Conservation (phyloP, 35 echinoderm and acorn worm species). For the Eucidaris tribuloides region DNA sequence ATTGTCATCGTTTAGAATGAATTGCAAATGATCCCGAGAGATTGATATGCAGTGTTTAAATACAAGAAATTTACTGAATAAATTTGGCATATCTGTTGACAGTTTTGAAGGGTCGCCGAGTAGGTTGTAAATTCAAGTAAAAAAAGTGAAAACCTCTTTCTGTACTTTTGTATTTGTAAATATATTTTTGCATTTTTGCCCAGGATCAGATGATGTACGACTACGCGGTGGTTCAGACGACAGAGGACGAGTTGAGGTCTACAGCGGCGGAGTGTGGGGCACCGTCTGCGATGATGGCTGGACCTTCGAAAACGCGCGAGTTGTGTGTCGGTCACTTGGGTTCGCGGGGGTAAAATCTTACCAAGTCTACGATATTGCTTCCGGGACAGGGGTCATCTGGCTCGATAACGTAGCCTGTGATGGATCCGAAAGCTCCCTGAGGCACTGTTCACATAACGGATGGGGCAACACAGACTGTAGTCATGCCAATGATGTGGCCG, state of each 20-base stretch:
- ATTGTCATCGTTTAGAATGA: too few species aligned
- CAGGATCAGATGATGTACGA: conserved; percentile 27
- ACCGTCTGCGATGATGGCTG: conserved; percentile 45
- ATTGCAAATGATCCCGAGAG: too few species aligned
- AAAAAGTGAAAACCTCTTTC: too few species aligned
- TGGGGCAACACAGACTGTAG: conserved; percentile 36
- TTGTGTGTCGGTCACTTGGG: conserved; percentile 27
- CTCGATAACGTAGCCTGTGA: conserved; percentile 37
- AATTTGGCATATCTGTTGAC: too few species aligned
- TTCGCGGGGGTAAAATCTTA: background rate
- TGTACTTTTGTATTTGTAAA: too few species aligned
- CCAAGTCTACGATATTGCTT: background rate
- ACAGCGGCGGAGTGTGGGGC: conserved; percentile 15
- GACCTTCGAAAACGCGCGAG: conserved; percentile 10
- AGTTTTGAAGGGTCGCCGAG: too few species aligned
- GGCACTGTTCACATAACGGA: conserved; percentile 37
- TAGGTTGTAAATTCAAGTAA: too few species aligned
- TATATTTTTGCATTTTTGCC: too few species aligned
- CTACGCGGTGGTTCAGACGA: background rate
- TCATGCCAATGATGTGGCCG: conserved; percentile 43
- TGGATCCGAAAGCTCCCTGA: conserved; percentile 23
- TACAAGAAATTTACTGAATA: too few species aligned
- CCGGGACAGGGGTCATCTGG: conserved; percentile 19
- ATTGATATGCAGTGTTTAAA: too few species aligned
- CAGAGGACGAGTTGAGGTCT: conserved; percentile 33